Evolutionary conservation across 2,113 vertebrate species (phyloP).

Genomic region (Chelonoidis abingdonii): DNA sequence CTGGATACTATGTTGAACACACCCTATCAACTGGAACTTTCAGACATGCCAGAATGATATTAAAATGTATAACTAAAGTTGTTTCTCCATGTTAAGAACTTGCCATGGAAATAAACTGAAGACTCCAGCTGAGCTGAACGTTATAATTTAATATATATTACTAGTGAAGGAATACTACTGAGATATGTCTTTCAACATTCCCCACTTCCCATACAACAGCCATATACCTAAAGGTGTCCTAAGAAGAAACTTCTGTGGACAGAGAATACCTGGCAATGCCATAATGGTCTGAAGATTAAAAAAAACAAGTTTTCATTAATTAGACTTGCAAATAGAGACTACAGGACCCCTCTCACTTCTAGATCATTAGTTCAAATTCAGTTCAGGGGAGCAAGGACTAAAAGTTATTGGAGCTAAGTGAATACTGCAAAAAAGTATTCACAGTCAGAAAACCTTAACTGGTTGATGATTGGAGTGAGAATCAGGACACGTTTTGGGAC

Average conservation of each 20-base stretch:
- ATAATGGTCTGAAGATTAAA: neutral
- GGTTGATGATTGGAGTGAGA: too few species aligned
- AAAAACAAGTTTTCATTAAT: neutral
- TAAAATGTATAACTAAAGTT: too few species aligned
- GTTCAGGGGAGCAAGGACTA: neutral
- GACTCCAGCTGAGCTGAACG: neutral
- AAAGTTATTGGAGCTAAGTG: too few species aligned
- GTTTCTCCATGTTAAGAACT: neutral
- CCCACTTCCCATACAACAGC: neutral
- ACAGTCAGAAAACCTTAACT: neutral
- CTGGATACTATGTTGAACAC: too few species aligned
- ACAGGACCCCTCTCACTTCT: neutral
- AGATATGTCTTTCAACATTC: neutral
- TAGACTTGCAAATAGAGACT: neutral
- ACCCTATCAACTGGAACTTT: too few species aligned
- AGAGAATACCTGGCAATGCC: neutral
- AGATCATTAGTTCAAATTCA: neutral
- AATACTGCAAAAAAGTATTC: neutral
- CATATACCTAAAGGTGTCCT: neutral
- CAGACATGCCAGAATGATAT: too few species aligned
- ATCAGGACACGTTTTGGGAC: neutral
- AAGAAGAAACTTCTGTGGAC: neutral
- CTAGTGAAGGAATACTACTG: neutral
- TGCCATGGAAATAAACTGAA: neutral
- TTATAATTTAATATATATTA: neutral